Base-by-base conservation (phyloP, 2,888 invertebrate species). In the Mesodorylaimus sp. region DNA sequence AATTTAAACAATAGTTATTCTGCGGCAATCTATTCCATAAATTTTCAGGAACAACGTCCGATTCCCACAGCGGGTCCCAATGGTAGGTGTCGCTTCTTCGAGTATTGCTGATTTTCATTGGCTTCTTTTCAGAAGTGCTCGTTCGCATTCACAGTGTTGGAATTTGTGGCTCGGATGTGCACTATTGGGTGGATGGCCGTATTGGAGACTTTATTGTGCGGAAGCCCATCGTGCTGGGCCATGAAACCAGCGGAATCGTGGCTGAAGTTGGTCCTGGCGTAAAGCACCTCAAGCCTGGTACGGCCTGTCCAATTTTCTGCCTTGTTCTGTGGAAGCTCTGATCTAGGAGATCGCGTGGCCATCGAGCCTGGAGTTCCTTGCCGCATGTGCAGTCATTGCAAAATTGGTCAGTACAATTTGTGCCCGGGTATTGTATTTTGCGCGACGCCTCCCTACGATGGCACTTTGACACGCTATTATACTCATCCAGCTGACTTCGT, bases 91-190 rank as follows among this genome's bases (percentile, higher is more conserved):
- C n/a, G n/a, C n/a, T n/a, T n/a, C n/a, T n/a, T n/a, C n/a, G n/a
- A n/a, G n/a, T n/a, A n/a, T n/a, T n/a, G n/a, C n/a, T n/a, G n/a
- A n/a, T n/a, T n/a, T n/a, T n/a, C n/a, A n/a, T n/a, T n/a, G n/a
- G n/a, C n/a, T n/a, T n/a, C n/a, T n/a, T 45, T 29, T 27, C 23
- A 45, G 87, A 89, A 75, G 87, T 84, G 0, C 76, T 87, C 2
- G 66, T 91, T 21, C 76, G 78, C 57, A 88, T 91, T 82, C 81
- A 80, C 64, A 79, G 80, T 56, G 87, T 93, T 43, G 93, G 93
- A n/a, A 93, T 95, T 61, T 95, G 93, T 67, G 93, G 93, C 0
- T 74, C 74, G 23, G 93, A 95, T 69, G 85, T 95, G 3, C 89
- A 89, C 69, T 93, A 91, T 70, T 77, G 85, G 71, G 78, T 78